Conservation (phyloP, 2,797 vertebrate genomes). For the Cetoscarus ocellatus region DNA sequence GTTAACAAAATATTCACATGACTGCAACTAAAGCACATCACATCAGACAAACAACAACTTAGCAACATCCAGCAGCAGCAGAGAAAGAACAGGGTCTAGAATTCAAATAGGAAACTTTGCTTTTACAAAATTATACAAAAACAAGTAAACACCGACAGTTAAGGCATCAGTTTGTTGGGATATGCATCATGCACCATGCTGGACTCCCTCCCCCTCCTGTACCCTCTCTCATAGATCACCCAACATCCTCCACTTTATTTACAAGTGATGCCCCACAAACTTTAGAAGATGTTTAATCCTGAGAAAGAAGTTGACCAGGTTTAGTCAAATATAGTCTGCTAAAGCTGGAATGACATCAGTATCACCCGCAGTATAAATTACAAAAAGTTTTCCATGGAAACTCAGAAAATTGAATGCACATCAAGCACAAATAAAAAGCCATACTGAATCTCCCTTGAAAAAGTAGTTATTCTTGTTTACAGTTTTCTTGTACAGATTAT, state of each 20-base stretch:
- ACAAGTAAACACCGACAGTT: conserved; percentile 63
- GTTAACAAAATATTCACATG: conserved; percentile 28
- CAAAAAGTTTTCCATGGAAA: conserved; percentile 14
- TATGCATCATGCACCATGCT: conserved; percentile 22
- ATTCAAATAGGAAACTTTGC: conserved; percentile 35
- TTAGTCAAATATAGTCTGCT: conserved; percentile 20
- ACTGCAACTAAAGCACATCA: conserved; percentile 34
- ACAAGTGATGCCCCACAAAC: conserved; percentile 17
- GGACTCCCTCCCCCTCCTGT: conserved; percentile 7
- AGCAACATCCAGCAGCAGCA: conserved; percentile 30
- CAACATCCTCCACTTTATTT: not conserved
- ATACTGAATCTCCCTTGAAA: conserved; percentile 9
- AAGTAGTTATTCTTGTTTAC: not conserved
- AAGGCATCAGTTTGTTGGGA: conserved; percentile 69
- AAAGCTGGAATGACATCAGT: conserved; percentile 13
- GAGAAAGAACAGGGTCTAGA: conserved; percentile 26
- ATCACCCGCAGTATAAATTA: conserved; percentile 1
- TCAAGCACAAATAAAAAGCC: not conserved
- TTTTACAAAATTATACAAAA: conserved; percentile 65
- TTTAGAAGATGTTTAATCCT: conserved; percentile 41
- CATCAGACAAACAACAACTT: conserved; percentile 21
- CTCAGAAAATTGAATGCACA: not conserved
- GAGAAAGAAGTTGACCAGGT: conserved; percentile 42
- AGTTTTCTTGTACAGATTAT: not conserved
- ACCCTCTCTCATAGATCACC: not conserved